Conservation (phyloP, 2,113 vertebrate species). For the Leucoraja erinaceus region DNA sequence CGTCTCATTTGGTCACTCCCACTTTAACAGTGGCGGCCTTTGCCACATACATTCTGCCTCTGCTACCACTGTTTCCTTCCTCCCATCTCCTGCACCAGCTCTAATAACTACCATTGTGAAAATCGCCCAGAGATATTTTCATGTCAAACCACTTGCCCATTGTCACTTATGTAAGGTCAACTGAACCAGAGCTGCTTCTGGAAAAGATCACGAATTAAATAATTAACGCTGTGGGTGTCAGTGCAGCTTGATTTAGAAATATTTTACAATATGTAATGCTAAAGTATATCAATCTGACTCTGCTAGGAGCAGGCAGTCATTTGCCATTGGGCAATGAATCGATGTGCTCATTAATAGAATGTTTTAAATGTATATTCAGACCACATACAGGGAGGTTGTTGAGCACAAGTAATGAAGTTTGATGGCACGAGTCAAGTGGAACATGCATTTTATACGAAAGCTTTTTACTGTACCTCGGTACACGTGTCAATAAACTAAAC, state of each 20-base stretch:
- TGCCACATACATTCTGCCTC: not conserved
- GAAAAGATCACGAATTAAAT: not conserved
- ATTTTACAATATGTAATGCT: too few species aligned
- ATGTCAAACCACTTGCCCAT: not conserved
- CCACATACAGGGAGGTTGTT: too few species aligned
- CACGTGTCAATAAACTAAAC: too few species aligned
- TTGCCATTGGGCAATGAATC: not conserved
- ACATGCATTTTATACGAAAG: too few species aligned
- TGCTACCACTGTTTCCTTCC: not conserved
- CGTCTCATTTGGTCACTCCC: not conserved
- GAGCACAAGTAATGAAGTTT: too few species aligned
- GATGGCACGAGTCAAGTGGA: too few species aligned
- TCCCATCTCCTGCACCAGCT: not conserved
- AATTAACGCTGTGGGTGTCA: not conserved
- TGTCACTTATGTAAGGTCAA: not conserved
- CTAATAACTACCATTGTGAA: not conserved
- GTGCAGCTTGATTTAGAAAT: too few species aligned
- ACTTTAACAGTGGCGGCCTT: not conserved
- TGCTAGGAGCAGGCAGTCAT: not conserved
- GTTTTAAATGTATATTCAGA: too few species aligned
- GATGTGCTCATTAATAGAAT: too few species aligned
- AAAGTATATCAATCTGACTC: not conserved
- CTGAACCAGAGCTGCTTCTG: not conserved
- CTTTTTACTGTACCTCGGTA: too few species aligned
- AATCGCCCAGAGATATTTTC: not conserved